These are phyloP conservation scores for Drosophila buzzatii DNA, from an alignment of 2,888 invertebrate genomes.

Conservation along the genomic window DNA sequence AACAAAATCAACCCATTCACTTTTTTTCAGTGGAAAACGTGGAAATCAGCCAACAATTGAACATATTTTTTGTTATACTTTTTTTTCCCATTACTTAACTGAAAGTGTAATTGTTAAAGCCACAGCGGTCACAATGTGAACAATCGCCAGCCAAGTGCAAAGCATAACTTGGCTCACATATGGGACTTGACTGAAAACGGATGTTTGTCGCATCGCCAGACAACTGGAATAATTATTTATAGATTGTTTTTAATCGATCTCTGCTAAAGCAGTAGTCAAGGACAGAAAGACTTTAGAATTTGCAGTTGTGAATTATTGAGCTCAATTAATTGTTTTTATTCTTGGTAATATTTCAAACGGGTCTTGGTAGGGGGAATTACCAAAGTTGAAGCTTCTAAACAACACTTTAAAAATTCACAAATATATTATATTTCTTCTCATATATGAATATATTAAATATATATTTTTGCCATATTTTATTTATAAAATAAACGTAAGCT, in stretches of 20 bases:
- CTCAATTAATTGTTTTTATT: not conserved
- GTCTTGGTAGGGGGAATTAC: not conserved
- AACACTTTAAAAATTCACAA: not conserved
- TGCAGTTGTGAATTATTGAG: constrained; percentile 4
- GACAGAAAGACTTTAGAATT: constrained; percentile 15
- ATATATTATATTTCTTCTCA: not conserved
- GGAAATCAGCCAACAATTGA: constrained; percentile 59
- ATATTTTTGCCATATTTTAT: not conserved
- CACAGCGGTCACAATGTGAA: constrained; percentile 24
- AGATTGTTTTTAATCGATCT: not conserved
- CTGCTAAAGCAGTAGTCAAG: constrained; percentile 19
- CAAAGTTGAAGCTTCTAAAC: not conserved
- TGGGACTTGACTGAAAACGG: not conserved
- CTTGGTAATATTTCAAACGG: not conserved
- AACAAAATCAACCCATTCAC: constrained; percentile 59
- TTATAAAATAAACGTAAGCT: not conserved
- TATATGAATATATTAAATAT: not conserved
- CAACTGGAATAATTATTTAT: constrained; percentile 27
- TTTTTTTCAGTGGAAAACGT: constrained; percentile 74
- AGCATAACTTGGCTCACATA: constrained; percentile 6
- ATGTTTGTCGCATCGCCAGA: constrained; percentile 17
- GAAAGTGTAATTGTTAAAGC: constrained; percentile 33
- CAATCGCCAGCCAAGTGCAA: constrained; percentile 34
- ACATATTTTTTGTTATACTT: constrained; percentile 39
- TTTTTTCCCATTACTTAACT: constrained; percentile 40